A percentile compares a stretch with the other conserved stretches of the same genome.
Conservation (phyloP, 2,888 invertebrate genomes). For the Netelia virgata region DNA sequence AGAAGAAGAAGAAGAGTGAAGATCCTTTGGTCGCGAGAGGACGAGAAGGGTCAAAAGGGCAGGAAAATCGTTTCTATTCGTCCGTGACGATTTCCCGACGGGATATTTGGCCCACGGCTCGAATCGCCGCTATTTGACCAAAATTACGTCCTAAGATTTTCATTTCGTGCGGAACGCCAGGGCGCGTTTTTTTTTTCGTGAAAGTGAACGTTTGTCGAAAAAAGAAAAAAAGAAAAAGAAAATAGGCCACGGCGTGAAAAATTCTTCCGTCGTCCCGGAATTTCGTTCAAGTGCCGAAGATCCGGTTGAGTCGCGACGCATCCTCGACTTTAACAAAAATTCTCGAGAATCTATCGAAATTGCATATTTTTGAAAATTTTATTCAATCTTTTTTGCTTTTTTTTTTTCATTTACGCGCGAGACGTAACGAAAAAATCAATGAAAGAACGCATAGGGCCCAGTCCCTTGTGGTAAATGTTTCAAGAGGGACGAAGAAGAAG, state of each 20-base stretch:
- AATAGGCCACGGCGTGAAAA: conserved; percentile 57
- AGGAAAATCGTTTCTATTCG: conserved; percentile 52
- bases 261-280: conserved; percentile 42
- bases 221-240: conserved; percentile 7
- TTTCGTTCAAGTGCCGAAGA: conserved; percentile 26
- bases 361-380: not conserved
- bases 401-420: not conserved
- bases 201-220: conserved; percentile 56
- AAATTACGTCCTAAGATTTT: conserved; percentile 51
- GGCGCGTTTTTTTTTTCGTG: not conserved
- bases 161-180: conserved; percentile 59
- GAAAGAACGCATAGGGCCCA: conserved; percentile 16
- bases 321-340: not conserved
- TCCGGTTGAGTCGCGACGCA: conserved; percentile 33
- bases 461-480: conserved; percentile 15
- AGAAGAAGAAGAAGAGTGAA: conserved; percentile 36
- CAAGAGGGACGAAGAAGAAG: not conserved
- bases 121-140: conserved; percentile 42
- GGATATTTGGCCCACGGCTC: conserved; percentile 52
- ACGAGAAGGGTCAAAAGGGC: conserved; percentile 59
- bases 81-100: conserved; percentile 68
- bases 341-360: not conserved
- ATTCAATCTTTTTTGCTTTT: not conserved
- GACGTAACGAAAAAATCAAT: conserved; percentile 26
- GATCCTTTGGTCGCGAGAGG: conserved; percentile 30